Percentiles rank a stretch among this genome's conserved stretches.
phyloP scores from a whole-genome alignment of 2,113 vertebrate species.

The Ornithorhynchus anatinus region DNA sequence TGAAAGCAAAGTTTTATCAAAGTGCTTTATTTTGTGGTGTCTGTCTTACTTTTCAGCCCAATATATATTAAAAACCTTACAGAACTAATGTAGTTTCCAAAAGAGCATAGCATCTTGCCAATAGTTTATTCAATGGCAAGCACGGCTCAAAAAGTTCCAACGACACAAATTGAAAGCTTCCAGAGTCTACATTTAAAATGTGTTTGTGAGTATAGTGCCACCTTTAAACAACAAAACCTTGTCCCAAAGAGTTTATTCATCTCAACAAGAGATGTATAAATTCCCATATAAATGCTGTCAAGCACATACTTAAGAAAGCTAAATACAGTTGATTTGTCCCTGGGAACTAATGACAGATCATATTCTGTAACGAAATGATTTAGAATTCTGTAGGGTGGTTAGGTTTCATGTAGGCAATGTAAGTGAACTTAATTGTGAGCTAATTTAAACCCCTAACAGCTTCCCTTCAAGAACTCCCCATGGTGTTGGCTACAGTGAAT shows the following conservation, averaged over 20 bases:
- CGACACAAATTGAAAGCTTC: too few relatives aligned
- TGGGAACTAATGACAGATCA: slow-evolving; percentile 30
- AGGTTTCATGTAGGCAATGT: slow-evolving; percentile 43
- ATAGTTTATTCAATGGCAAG: too few relatives aligned
- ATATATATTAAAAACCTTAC: too few relatives aligned
- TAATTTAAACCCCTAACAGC: slow-evolving; percentile 58
- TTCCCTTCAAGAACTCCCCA: slow-evolving; percentile 43
- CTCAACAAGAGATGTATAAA: slow-evolving; percentile 20
- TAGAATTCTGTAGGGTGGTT: slow-evolving; percentile 42
- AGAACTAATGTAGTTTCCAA: too few relatives aligned
- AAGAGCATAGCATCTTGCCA: too few relatives aligned
- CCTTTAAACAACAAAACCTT: slow-evolving; percentile 17
- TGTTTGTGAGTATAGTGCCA: too few relatives aligned
- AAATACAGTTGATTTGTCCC: slow-evolving; percentile 8
- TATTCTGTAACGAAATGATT: slow-evolving; percentile 56
- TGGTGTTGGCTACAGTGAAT: slow-evolving; percentile 30
- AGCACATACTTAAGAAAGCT: slow-evolving; percentile 21
- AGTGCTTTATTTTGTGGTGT: too few relatives aligned
- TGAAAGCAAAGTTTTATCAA: too few relatives aligned
- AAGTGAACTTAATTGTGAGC: slow-evolving; percentile 50
- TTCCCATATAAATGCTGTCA: slow-evolving; percentile 51
- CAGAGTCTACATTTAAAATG: too few relatives aligned
- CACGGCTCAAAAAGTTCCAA: too few relatives aligned
- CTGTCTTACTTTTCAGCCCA: too few relatives aligned
- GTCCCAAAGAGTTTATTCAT: slow-evolving; percentile 10